Conservation (phyloP, 2,797 vertebrate genomes). For the Pseudochaenichthys georgianus region DNA sequence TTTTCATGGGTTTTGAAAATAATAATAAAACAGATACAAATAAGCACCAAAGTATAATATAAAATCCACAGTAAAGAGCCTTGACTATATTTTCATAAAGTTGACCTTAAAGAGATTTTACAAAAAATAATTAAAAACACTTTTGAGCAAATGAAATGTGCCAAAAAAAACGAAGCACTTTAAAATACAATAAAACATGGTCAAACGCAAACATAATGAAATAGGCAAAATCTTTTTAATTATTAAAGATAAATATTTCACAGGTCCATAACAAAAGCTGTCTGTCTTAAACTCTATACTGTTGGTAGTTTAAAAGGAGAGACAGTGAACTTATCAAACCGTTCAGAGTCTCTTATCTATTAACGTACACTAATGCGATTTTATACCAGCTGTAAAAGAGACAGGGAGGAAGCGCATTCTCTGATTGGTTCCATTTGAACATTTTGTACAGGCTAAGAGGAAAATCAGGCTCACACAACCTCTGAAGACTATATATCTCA, state of each 20-base stretch:
- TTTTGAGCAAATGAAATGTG: not conserved
- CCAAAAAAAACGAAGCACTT: conserved; percentile 1
- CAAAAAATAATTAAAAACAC: not conserved
- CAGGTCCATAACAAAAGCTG: not conserved
- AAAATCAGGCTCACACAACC: not conserved
- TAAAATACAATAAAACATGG: not conserved
- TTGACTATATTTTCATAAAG: not conserved
- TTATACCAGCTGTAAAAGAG: conserved; percentile 4
- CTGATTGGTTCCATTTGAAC: conserved; percentile 5
- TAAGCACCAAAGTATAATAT: not conserved
- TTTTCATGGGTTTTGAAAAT: not conserved
- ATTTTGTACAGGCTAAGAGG: conserved; percentile 5
- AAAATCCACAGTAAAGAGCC: not conserved
- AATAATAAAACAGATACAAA: not conserved
- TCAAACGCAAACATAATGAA: not conserved
- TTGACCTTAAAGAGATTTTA: not conserved
- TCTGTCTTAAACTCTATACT: not conserved
- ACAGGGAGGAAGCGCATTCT: not conserved
- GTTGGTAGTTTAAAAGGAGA: not conserved
- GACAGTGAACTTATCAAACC: not conserved
- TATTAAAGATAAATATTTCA: not conserved
- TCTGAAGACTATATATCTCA: conserved; percentile 12
- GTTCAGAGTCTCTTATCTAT: not conserved
- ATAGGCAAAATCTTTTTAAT: not conserved
- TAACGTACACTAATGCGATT: conserved; percentile 1